Percentiles rank a stretch among this genome's conserved stretches.
These are phyloP conservation scores for Sternotherus odoratus DNA, from an alignment of 2,797 vertebrate species.

Conservation along the genomic window DNA sequence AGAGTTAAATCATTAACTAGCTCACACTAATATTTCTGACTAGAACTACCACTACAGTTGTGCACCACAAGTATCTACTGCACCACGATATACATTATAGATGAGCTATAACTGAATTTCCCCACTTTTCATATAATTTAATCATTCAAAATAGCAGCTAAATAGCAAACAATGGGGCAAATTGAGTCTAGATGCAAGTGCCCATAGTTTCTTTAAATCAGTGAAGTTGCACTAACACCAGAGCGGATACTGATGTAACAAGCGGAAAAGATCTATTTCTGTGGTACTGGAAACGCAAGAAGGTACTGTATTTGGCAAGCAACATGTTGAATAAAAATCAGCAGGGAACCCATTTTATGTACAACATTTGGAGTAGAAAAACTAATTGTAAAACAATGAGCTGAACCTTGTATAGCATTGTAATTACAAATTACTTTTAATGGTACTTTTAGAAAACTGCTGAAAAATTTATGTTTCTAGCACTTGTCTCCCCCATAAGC, in stretches of 20 bases:
- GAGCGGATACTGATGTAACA: neutral
- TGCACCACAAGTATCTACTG: neutral
- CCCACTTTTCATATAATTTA: neutral
- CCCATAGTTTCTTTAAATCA: fast-evolving
- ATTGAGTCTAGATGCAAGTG: neutral
- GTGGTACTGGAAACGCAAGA: fast-evolving
- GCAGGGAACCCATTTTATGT: fast-evolving
- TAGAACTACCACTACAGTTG: fast-evolving
- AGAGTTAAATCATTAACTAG: neutral
- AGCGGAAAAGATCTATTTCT: neutral
- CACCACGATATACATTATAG: neutral
- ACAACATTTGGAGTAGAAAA: neutral
- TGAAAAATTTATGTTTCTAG: neutral
- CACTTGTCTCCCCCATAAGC: fast-evolving
- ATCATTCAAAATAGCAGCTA: no score
- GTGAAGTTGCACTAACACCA: neutral
- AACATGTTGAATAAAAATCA: neutral
- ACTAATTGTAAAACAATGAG: fast-evolving
- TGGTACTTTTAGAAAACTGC: fast-evolving
- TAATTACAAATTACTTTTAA: neutral
- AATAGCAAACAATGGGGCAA: neutral
- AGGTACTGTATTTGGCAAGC: fast-evolving
- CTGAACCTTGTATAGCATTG: fast-evolving
- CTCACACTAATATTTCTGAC: fast-evolving
- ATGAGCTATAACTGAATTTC: neutral